Evolutionary conservation across 1,140 invertebrate species (phyloP).

Genomic region (Danaus melanippus): DNA sequence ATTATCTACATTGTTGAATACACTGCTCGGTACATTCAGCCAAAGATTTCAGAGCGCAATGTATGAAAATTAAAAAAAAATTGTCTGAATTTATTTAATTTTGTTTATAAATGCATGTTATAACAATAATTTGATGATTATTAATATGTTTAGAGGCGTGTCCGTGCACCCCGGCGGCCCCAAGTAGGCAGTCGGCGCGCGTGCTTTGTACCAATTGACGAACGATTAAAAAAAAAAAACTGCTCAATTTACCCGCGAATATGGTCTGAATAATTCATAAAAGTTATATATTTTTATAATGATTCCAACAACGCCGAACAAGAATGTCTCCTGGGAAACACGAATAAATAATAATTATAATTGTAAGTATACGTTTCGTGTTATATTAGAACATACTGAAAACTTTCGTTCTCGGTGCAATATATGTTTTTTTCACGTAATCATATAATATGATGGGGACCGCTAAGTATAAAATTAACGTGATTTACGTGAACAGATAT

Average conservation of each 20-base stretch:
- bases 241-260: slow-evolving; percentile 16
- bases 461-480: too few relatives aligned
- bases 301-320: too few relatives aligned
- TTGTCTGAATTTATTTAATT: too few relatives aligned
- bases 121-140: slow-evolving; percentile 12
- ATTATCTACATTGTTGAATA: slow-evolving; percentile 37
- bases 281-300: background rate
- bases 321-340: too few relatives aligned
- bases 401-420: too few relatives aligned
- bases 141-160: slow-evolving; percentile 41
- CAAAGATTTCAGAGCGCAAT: slow-evolving; percentile 27
- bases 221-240: slow-evolving; percentile 30
- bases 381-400: too few relatives aligned
- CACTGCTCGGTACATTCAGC: slow-evolving; percentile 27
- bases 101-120: slow-evolving; percentile 8
- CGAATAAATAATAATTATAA: too few relatives aligned
- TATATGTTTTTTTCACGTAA: too few relatives aligned
- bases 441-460: too few relatives aligned
- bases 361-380: too few relatives aligned
- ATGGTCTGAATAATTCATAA: slow-evolving; percentile 15
- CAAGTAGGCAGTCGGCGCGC: slow-evolving; percentile 38
- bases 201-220: slow-evolving; percentile 32
- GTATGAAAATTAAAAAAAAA: slow-evolving; percentile 13
- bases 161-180: slow-evolving; percentile 52
- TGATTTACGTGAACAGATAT: too few relatives aligned